Percentiles rank a stretch among this genome's conserved stretches.
Evolutionary conservation across 2,113 vertebrate genomes (phyloP).

Genomic region (Pachypanchax playfairii): DNA sequence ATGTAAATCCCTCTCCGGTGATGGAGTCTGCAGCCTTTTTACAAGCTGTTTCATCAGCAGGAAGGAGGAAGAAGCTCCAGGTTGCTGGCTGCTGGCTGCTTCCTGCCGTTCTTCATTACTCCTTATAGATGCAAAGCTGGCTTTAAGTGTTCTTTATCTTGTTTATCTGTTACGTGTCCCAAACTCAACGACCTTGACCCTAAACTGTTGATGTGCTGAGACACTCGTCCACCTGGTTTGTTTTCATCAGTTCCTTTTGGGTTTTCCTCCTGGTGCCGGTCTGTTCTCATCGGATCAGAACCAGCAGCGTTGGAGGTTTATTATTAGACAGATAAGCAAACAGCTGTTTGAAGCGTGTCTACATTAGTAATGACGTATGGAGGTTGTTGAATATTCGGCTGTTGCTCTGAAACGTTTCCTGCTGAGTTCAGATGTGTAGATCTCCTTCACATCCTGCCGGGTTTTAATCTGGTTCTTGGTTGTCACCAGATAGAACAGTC

Average conservation of each 20-base stretch:
- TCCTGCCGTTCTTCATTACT: constrained; percentile 23
- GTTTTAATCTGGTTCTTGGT: too few relatives aligned
- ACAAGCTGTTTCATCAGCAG: constrained; percentile 61
- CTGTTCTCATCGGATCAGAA: not conserved
- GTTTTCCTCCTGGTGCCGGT: too few relatives aligned
- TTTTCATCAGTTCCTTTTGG: not conserved
- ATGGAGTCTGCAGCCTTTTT: constrained; percentile 45
- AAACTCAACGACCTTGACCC: not conserved
- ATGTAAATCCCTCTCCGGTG: constrained; percentile 53
- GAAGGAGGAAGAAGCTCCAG: constrained; percentile 27
- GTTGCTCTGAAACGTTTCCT: constrained; percentile 5
- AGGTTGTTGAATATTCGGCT: constrained; percentile 37
- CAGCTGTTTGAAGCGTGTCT: constrained; percentile 15
- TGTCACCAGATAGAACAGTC: too few relatives aligned
- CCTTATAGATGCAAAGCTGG: constrained; percentile 13
- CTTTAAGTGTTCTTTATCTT: constrained; percentile 19
- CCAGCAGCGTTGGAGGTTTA: constrained; percentile 13
- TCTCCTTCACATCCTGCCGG: constrained; percentile 1
- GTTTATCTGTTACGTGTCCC: constrained; percentile 20
- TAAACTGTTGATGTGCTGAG: not conserved
- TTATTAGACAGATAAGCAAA: constrained; percentile 36
- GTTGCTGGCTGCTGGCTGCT: too few relatives aligned
- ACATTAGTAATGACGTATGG: constrained; percentile 29
- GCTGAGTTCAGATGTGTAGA: constrained; percentile 25
- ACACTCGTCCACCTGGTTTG: not conserved